Conservation (phyloP, 2,888 invertebrate genomes). For the Omphaloscelis lunosa region DNA sequence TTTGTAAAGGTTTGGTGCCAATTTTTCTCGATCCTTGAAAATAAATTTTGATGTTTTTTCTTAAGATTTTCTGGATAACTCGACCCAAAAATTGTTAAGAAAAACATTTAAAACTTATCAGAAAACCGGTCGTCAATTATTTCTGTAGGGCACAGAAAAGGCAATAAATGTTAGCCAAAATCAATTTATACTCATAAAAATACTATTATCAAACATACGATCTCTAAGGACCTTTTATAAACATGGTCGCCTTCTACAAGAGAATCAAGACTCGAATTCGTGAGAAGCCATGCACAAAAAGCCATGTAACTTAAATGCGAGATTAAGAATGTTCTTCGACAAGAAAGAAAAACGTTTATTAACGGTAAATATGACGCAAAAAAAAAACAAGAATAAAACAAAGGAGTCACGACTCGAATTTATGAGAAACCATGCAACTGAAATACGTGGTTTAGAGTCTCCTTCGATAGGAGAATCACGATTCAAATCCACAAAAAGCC, state of each 20-base stretch:
- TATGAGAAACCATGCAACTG: not conserved
- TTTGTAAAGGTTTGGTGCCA: slow-evolving; percentile 21
- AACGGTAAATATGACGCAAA: no score
- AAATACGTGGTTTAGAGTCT: not conserved
- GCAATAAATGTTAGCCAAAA: not conserved
- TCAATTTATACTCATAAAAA: not conserved
- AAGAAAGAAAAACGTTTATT: no score
- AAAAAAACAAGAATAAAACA: no score
- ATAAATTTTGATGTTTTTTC: slow-evolving; percentile 5
- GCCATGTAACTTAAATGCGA: not conserved
- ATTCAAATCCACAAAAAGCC: not conserved
- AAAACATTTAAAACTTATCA: not conserved
- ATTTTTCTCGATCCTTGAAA: slow-evolving; percentile 6
- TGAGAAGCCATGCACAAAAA: not conserved
- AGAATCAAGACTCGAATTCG: not conserved
- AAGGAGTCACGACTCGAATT: not conserved
- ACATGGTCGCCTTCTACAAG: not conserved
- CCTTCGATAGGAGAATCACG: not conserved
- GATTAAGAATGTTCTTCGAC: not conserved
- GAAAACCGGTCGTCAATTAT: not conserved
- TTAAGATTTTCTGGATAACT: not conserved
- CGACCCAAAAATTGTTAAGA: not conserved
- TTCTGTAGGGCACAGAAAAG: not conserved
- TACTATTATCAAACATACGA: not conserved
- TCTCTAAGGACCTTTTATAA: not conserved